Base-by-base conservation (phyloP, 2,888 invertebrate species). In the Sinotaia quadrata region DNA sequence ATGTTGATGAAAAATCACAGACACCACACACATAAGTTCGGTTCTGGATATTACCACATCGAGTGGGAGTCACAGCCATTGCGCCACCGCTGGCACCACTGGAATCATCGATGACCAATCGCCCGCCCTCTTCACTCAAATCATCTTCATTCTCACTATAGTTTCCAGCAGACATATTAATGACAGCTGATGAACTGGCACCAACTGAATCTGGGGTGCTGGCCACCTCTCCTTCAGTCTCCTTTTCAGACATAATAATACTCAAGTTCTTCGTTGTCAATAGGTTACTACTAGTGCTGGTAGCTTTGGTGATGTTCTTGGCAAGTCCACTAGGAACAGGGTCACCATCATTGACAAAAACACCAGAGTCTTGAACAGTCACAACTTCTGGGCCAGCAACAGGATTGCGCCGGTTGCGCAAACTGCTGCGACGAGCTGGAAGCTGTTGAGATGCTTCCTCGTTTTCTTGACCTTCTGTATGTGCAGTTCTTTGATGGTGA, bases 11-110 rank as follows among this genome's bases (percentile, higher is more conserved):
- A 66, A 75, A 82, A 31, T 78, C 77, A 71, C 83, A 84, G 27
- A 71, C 69, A 41, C 62, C 65, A 68, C 84, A 83, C 41, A 80
- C 71, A 69, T 83, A 83, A 18, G 78, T 83, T 51, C 82, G 75
- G 73, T 81, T 83, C 69, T 84, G 80, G 54, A 81, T 80, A 73
- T 81, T 78, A 15, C 81, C 80, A 72, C 74, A 77, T 24, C 81
- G 75, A 52, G 78, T 76, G 12, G 79, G 77, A 12, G 74, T 61
- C 52, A 67, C 44, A 10, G 37, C 36, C 37, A 68, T 18, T 12
- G 65, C 34, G 34, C 51, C 51, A 27, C 24, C 4, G 41, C 51
- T 44, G 60, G 36, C 21, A 18, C 66, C 41, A 8, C 41, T 59
- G 27, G 66, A 66, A 63, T 73, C 73, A 47, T 69, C 73, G 57